A percentile compares a stretch with the other conserved stretches of the same genome.
These are phyloP conservation scores for Xyrichtys novacula DNA, from an alignment of 2,797 vertebrate genomes.

Conservation along the genomic window DNA sequence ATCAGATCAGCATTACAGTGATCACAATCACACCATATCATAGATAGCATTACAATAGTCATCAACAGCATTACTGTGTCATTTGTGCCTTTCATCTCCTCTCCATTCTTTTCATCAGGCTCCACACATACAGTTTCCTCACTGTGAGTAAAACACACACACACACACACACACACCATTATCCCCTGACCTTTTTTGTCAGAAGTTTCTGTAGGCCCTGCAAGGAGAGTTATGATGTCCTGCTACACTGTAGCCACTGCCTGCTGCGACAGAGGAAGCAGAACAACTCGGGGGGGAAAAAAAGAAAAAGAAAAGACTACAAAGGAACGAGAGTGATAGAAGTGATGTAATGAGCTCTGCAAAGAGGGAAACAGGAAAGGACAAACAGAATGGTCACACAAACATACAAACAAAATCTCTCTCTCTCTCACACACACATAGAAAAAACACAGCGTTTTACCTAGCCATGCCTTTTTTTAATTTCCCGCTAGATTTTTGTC, in stretches of 20 bases:
- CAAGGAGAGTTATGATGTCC: conserved; percentile 62
- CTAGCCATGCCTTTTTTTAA: conserved; percentile 31
- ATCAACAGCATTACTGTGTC: neutral
- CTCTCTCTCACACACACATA: conserved; percentile 3
- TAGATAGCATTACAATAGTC: neutral
- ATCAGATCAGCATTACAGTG: neutral
- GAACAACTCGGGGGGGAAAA: conserved; percentile 5
- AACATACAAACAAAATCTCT: conserved; percentile 12
- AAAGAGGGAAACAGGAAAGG: neutral
- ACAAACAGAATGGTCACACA: conserved; percentile 9
- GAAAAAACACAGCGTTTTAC: conserved; percentile 6
- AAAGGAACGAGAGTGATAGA: conserved; percentile 56
- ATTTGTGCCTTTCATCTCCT: neutral
- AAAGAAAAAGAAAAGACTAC: conserved; percentile 17
- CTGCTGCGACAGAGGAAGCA: conserved; percentile 45
- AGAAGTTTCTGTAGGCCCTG: conserved; percentile 56
- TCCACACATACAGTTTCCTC: conserved; percentile 2
- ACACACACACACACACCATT: conserved; percentile 12
- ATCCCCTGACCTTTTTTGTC: conserved; percentile 65
- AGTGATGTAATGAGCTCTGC: conserved; percentile 60
- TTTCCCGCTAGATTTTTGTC: conserved; percentile 19
- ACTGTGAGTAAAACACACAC: neutral
- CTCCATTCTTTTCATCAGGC: neutral
- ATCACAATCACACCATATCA: too few species aligned
- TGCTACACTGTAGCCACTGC: conserved; percentile 36